Evolutionary conservation across 2,113 vertebrate genomes (phyloP), one percentile per base, ranked within the genome.

Genomic region (Nymphicus hollandicus): DNA sequence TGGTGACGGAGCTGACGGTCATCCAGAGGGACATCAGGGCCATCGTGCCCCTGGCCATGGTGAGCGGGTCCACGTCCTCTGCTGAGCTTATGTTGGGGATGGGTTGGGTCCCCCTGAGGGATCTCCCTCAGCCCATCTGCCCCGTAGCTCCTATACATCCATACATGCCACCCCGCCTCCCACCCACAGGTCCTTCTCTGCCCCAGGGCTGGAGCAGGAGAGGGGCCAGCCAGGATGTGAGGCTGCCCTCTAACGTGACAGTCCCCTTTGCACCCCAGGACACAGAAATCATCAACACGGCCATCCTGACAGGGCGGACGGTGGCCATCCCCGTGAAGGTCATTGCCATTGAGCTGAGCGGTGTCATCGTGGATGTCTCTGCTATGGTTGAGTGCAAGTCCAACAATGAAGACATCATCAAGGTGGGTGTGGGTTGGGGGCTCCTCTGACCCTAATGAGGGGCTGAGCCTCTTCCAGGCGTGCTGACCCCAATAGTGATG

Each of bases 281-380:
- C 97, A 99, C 99, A 0, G 99, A 99, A 95, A 99, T 99, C 89
- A 99, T 99, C 98, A 99, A 99, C 97, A 99, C 99, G 0, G 99
- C 99, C 91, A 98, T 99, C 94, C 98, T 99, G 96, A 99, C 99
- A 0, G 99, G 99, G 43, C 97, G 99, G 86, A 99, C 99, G 0
- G 99, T 99, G 81, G 99, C 99, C 97, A 99, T 99, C 52, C 99
- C 99, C 0, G 98, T 99, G 88, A 99, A 99, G 96, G 99, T 99
- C 97, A 98, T 99, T 1, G 99, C 99, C 96, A 99, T 99, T 8
- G 99, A 99, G 97, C 98, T 99, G 95, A 99, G 98, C 0, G 99
- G 99, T 0, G 91, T 88, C 0, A 97, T 99, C 33, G 98, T 99
- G 3, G 99, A 99, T 0, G 97, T 99, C 88, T 99, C 99, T 0